Percentiles rank a stretch among this genome's conserved stretches.
phyloP scores from a whole-genome alignment of 2,113 vertebrate species.

The Myotis yumanensis region DNA sequence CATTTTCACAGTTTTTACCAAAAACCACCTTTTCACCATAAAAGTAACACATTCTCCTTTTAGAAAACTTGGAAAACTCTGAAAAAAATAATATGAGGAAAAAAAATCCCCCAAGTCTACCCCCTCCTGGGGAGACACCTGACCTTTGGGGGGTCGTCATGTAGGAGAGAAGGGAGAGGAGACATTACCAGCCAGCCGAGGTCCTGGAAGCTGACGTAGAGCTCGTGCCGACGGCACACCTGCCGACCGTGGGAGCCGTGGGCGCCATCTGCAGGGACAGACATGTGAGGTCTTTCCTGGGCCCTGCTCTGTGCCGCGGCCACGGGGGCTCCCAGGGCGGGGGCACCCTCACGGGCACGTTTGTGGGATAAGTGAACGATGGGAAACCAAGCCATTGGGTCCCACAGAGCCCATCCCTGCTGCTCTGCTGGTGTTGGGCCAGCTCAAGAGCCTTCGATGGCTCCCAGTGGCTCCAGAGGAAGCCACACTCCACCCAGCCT shows the following conservation, averaged over 20 bases:
- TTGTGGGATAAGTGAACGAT: neutral
- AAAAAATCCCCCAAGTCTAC: too few relatives aligned
- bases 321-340: neutral
- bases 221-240: constrained; percentile 93
- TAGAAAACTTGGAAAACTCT: neutral
- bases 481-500: neutral
- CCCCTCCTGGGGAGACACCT: neutral
- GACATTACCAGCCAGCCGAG: constrained; percentile 95
- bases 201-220: constrained; percentile 97
- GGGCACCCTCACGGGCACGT: neutral
- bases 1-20: neutral
- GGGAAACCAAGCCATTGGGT: neutral
- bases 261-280: constrained; percentile 83
- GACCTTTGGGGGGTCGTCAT: rapidly evolving
- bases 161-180: neutral
- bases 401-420: neutral
- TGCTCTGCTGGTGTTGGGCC: neutral
- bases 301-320: neutral
- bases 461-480: neutral
- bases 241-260: constrained; percentile 82
- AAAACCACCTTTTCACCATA: too few relatives aligned
- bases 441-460: neutral
- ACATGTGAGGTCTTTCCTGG: neutral
- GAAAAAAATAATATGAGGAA: neutral
- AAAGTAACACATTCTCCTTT: neutral